Evolutionary conservation across 2,888 invertebrate species (phyloP).

Genomic region (Aelia acuminata): DNA sequence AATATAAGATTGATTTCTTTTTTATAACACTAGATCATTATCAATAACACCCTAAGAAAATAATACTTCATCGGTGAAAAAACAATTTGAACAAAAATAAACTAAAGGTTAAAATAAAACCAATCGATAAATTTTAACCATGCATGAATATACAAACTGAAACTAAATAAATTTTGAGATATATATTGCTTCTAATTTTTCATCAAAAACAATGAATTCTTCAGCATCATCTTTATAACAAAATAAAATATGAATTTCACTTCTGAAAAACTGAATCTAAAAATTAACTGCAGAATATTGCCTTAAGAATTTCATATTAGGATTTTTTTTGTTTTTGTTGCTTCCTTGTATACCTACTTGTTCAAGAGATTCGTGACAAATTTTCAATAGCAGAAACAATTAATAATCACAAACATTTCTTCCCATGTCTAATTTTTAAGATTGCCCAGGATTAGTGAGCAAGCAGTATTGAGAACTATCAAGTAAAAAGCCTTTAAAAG

Average conservation of each 20-base stretch:
- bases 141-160: background rate
- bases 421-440: no score
- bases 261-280: background rate
- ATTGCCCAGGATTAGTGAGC: no score
- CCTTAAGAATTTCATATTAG: no score
- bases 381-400: no score
- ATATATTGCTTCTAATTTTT: background rate
- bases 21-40: background rate
- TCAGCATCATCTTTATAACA: background rate
- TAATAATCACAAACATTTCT: no score
- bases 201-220: background rate
- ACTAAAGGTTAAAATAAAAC: background rate
- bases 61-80: conserved; percentile 15
- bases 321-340: no score
- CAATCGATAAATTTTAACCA: background rate
- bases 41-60: conserved; percentile 39
- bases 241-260: background rate
- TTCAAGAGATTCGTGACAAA: no score
- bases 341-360: no score
- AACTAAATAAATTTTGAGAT: background rate
- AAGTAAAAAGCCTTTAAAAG: no score
- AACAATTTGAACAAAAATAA: background rate
- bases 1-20: background rate
- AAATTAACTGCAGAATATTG: no score
- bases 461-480: no score